These are phyloP conservation scores for Galago senegalensis DNA, from an alignment of 2,797 vertebrate genomes.

Conservation along the genomic window DNA sequence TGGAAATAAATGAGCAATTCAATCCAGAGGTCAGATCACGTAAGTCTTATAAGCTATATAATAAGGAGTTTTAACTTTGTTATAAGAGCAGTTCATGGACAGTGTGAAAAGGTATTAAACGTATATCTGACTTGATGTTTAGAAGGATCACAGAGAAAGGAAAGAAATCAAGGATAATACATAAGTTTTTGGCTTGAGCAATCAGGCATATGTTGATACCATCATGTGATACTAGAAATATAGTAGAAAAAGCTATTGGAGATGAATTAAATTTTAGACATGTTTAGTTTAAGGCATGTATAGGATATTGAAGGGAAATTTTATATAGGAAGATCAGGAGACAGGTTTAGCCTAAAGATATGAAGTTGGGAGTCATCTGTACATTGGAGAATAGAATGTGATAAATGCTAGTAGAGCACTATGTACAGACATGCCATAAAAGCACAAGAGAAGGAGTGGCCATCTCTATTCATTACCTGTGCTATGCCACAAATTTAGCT, in stretches of 20 bases:
- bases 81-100: not conserved
- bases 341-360: not conserved
- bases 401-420: not conserved
- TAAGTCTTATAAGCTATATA: not conserved
- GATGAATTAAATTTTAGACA: not conserved
- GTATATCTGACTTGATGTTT: not conserved
- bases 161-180: slow-evolving; percentile 30
- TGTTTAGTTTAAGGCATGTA: not conserved
- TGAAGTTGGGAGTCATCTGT: not conserved
- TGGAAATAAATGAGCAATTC: not conserved
- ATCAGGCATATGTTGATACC: not conserved
- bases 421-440: slow-evolving; percentile 16
- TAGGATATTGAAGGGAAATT: not conserved
- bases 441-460: not conserved
- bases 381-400: not conserved
- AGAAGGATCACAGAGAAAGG: not conserved
- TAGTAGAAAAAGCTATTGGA: not conserved
- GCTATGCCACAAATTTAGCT: not conserved
- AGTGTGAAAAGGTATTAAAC: not conserved
- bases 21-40: not conserved
- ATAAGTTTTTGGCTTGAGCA: not conserved
- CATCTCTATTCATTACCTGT: not conserved
- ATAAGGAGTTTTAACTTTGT: not conserved
- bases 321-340: not conserved
- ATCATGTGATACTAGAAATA: not conserved